Conservation (phyloP, 1,140 invertebrate species). For the Calephelis virginiensis region DNA sequence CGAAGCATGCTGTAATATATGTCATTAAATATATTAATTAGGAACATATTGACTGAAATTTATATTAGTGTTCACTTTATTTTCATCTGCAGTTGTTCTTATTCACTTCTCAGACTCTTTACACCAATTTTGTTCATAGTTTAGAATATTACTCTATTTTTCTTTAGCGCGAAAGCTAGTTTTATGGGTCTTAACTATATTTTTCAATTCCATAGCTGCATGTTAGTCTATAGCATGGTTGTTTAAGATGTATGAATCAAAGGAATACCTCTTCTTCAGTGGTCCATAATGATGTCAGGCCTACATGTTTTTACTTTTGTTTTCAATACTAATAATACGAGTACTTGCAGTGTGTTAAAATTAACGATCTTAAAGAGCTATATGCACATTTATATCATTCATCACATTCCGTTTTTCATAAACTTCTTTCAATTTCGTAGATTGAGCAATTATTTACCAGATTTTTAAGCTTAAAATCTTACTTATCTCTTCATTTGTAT, state of each 20-base stretch:
- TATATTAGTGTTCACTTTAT: conserved; percentile 31
- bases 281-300: conserved; percentile 70
- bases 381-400: background rate
- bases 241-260: conserved; percentile 51
- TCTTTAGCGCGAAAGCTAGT: conserved; percentile 10
- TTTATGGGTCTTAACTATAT: conserved; percentile 14
- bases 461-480: too few species aligned
- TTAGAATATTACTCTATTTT: background rate
- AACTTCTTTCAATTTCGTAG: too few species aligned
- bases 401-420: background rate
- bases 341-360: background rate
- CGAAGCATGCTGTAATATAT: conserved; percentile 54
- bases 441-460: too few species aligned
- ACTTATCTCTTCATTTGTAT: too few species aligned
- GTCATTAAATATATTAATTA: conserved; percentile 38
- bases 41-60: conserved; percentile 60
- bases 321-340: conserved; percentile 57
- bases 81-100: conserved; percentile 10
- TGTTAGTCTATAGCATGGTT: conserved; percentile 39
- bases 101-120: conserved; percentile 1
- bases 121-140: background rate
- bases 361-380: background rate
- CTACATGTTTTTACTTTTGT: conserved; percentile 62
- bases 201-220: conserved; percentile 33
- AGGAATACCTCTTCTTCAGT: conserved; percentile 73